Conservation (phyloP, 2,113 vertebrate species). For the Patagioenas fasciata region DNA sequence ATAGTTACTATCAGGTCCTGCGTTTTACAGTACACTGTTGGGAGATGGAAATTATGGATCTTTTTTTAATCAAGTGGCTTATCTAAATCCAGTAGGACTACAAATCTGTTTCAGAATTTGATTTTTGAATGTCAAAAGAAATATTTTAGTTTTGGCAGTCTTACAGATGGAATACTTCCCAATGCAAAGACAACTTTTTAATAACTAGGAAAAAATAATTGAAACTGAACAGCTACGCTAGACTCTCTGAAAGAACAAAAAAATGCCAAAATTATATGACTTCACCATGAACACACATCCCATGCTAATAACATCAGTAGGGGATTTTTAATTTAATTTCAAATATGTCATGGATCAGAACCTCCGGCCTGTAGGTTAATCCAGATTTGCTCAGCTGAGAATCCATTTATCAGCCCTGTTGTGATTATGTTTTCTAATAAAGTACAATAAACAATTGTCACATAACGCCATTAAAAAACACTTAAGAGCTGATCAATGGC, state of each 20-base stretch:
- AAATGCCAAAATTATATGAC: neutral
- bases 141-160: constrained; percentile 3
- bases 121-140: constrained; percentile 26
- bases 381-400: neutral
- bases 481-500: neutral
- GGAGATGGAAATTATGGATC: neutral
- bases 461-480: neutral
- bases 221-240: neutral
- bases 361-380: neutral
- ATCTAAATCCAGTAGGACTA: neutral
- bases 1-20: neutral
- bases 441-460: neutral
- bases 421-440: constrained; percentile 1
- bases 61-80: neutral
- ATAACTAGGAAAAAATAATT: constrained; percentile 15
- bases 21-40: neutral
- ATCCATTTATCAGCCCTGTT: neutral
- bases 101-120: neutral
- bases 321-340: constrained; percentile 23
- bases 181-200: neutral
- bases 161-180: neutral
- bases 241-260: neutral
- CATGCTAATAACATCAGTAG: neutral
- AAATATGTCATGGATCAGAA: neutral
- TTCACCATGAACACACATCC: neutral